These are phyloP conservation scores for Drosophila mayri DNA, from an alignment of 1,140 invertebrate species.

Conservation along the genomic window DNA sequence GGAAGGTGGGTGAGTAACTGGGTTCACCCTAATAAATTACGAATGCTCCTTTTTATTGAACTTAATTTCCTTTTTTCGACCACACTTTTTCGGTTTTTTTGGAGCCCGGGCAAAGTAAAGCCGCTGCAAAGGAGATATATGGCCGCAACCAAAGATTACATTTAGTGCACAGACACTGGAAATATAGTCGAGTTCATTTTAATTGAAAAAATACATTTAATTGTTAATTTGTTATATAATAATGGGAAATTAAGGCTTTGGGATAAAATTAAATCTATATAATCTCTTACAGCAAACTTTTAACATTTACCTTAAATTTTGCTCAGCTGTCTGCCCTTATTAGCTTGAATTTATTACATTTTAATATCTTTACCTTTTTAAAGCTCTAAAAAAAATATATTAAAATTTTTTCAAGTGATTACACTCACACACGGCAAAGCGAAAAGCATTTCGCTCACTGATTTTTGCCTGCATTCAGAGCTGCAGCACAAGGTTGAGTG, in stretches of 20 bases:
- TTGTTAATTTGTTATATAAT: background rate
- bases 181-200: background rate
- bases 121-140: conserved; percentile 76
- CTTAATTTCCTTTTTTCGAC: conserved; percentile 78
- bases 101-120: conserved; percentile 47
- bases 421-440: background rate
- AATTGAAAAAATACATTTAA: background rate
- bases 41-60: conserved; percentile 75
- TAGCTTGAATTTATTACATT: background rate
- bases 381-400: too few species aligned
- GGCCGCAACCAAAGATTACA: conserved; percentile 76
- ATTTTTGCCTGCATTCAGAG: conserved; percentile 38
- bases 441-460: conserved; percentile 33
- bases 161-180: conserved; percentile 44
- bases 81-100: conserved; percentile 51
- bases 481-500: conserved; percentile 44
- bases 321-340: background rate
- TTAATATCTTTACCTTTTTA: background rate
- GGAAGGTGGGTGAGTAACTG: background rate
- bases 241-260: too few species aligned
- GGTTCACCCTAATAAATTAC: conserved; percentile 73
- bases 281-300: background rate
- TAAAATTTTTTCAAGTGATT: conserved; percentile 4
- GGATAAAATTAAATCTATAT: background rate
- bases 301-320: too few species aligned